Evolutionary conservation across 1,140 invertebrate genomes (phyloP), one percentile per base, ranked within the genome.

Genomic region (Nymphalis io): DNA sequence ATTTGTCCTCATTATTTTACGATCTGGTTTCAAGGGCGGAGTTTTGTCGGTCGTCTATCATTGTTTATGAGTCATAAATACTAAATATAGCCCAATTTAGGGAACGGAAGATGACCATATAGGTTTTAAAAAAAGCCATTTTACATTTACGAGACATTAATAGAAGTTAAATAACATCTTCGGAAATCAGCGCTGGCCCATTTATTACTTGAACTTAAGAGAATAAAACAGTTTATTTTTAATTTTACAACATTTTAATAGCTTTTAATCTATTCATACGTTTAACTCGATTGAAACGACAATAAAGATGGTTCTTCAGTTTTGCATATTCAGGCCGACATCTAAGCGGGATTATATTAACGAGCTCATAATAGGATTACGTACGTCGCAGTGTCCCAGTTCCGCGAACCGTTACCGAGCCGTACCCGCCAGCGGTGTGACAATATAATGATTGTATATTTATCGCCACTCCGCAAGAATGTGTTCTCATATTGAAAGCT

Each of bases 361-460:
- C 88, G 80, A 89, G 84, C 79, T 85, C 83, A 81, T 90, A 89
- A 90, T 90, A 87, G 86, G 88, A 90, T 90, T 90, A 89, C 82
- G 79, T 83, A 81, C 83, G 70, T 70, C 74, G 74, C 80, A 66
- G 75, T 79, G 87, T 81, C 84, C 86, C 84, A 88, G 84, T 87
- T 90, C 77, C 75, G 65, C 60, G 81, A 73, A 87, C 86, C 85
- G 88, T 90, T 90, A 90, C 81, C 69, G 60, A 62, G 72, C 81
- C 79, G 80, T 78, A 76, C 81, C 74, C 79, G 73, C 72, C 74
- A 76, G 78, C 79, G 70, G 68, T 81, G 84, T 84, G 84, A 87
- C 88, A 90, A 85, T 86, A 84, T 88, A 90, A 89, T 88, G 84
- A 86, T 86, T 82, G 82, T 82, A 74, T 86, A 78, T 81, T 79